These are phyloP conservation scores for human (Homo sapiens) DNA, from an alignment of 2,113 vertebrate genomes.

Conservation along the genomic window GRCh38 chr17:48500501-48501000, in stretches of 20 bases:
- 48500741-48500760: not conserved
- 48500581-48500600: slow-evolving; percentile 15
- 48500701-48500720: not conserved
- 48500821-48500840: not conserved
- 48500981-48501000: not conserved
- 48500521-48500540: not conserved
- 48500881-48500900: not conserved
- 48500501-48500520: not conserved
- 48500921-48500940: not conserved
- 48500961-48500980: not conserved
- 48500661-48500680: not conserved
- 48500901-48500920: not conserved
- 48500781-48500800: not conserved
- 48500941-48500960: not conserved
- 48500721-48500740: not conserved
- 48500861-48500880: slow-evolving; percentile 4
- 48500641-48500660: not conserved
- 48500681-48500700: not conserved
- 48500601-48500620: not conserved
- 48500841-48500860: not conserved
- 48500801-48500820: slow-evolving; percentile 23
- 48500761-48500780: not conserved
- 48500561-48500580: not conserved
- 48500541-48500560: not conserved
- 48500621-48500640: not conserved